These are phyloP conservation scores for Mactromeris polynyma DNA, from an alignment of 2,888 invertebrate species.

Conservation along the genomic window DNA sequence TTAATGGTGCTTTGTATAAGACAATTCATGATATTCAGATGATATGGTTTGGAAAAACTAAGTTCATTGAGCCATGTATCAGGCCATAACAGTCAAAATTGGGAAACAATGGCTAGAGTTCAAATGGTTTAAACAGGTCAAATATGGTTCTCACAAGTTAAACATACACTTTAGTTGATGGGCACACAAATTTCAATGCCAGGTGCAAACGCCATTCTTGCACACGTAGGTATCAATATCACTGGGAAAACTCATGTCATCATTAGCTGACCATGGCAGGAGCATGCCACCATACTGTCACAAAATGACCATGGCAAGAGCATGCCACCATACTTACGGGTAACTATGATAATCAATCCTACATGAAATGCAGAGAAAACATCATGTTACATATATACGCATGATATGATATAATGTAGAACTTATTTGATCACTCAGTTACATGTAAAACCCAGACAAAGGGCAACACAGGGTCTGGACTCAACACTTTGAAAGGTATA, in stretches of 20 bases:
- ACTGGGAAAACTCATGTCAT: not conserved
- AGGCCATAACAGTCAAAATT: not conserved
- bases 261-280: constrained; percentile 22
- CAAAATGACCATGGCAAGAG: constrained; percentile 17
- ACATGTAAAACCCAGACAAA: not conserved
- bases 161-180: not conserved
- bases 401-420: not conserved
- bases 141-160: not conserved
- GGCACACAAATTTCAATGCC: not conserved
- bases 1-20: too few species aligned
- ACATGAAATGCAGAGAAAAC: constrained; percentile 37
- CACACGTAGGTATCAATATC: not conserved
- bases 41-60: too few species aligned
- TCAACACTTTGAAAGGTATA: too few species aligned
- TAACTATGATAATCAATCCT: constrained; percentile 44
- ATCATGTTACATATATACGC: not conserved
- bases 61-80: not conserved
- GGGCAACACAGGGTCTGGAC: too few species aligned
- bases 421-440: not conserved
- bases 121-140: not conserved
- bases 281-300: constrained; percentile 42
- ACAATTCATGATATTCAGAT: too few species aligned
- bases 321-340: constrained; percentile 53
- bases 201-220: not conserved
- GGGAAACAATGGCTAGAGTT: not conserved